Conservation (phyloP, 2,113 vertebrate genomes). For the Scalopus aquaticus region DNA sequence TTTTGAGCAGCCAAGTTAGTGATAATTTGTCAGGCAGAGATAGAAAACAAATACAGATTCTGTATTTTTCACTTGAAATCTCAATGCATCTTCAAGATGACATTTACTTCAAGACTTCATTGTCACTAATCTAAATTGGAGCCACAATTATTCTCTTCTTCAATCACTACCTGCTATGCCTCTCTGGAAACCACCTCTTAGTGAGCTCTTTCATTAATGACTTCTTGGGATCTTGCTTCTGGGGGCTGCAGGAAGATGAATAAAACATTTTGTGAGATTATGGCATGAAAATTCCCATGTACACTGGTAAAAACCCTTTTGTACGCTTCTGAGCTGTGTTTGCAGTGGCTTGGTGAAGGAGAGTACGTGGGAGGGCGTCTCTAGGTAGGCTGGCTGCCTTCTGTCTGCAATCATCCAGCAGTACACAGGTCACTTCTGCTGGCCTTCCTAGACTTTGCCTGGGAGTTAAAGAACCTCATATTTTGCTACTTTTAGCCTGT, state of each 20-base stretch:
- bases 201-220: conserved; percentile 72
- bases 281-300: conserved; percentile 67
- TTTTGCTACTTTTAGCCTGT: background rate
- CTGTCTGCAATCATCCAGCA: background rate
- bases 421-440: background rate
- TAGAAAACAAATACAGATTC: conserved; percentile 17
- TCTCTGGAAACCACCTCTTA: conserved; percentile 75
- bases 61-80: conserved; percentile 78
- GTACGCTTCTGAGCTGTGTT: conserved; percentile 72
- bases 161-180: conserved; percentile 75
- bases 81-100: conserved; percentile 76
- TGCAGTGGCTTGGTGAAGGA: background rate
- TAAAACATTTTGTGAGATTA: conserved; percentile 77
- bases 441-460: conserved; percentile 65
- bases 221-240: conserved; percentile 77
- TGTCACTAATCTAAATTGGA: conserved; percentile 80
- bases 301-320: conserved; percentile 69
- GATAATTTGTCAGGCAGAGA: background rate
- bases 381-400: background rate
- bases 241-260: conserved; percentile 77
- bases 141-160: conserved; percentile 61
- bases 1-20: background rate
- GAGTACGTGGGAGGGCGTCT: background rate
- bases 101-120: conserved; percentile 76
- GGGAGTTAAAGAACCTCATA: conserved; percentile 67